A percentile compares a stretch with the other conserved stretches of the same genome.
phyloP scores from a whole-genome alignment of 64 coral and sea anemone species.

The Exaiptasia diaphana region DNA sequence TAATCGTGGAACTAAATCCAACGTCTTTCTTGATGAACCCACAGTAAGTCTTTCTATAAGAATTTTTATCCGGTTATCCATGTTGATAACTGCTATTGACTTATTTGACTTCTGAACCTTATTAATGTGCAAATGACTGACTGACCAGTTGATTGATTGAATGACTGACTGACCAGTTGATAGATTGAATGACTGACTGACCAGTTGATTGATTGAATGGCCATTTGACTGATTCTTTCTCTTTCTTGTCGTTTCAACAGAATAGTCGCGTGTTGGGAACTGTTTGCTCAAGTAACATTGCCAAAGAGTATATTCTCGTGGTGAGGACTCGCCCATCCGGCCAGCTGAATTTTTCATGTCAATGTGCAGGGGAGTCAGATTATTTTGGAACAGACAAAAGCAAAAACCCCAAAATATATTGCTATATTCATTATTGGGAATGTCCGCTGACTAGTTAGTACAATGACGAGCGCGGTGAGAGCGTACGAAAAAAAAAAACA shows the following conservation, averaged over 20 bases:
- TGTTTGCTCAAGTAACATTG: conserved; percentile 8
- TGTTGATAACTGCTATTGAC: neutral
- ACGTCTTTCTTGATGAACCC: neutral
- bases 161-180: neutral
- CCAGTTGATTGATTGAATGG: neutral
- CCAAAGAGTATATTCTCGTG: conserved; percentile 2
- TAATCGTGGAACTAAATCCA: neutral
- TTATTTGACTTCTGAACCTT: neutral
- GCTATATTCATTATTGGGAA: conserved; percentile 50
- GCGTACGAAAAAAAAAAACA: neutral
- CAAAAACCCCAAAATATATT: neutral
- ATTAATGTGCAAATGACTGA: neutral
- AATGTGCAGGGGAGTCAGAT: conserved; percentile 4
- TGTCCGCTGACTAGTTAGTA: conserved; percentile 27
- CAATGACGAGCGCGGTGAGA: neutral
- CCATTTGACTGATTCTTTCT: neutral
- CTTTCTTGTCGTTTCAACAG: neutral
- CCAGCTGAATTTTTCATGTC: neutral
- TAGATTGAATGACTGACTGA: no score
- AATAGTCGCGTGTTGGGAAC: neutral
- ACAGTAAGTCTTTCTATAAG: neutral
- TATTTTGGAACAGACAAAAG: neutral
- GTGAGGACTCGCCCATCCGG: neutral
- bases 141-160: neutral
- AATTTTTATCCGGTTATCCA: neutral